phyloP scores from a whole-genome alignment of 2,888 invertebrate genomes.

The Bellardia bayeri region DNA sequence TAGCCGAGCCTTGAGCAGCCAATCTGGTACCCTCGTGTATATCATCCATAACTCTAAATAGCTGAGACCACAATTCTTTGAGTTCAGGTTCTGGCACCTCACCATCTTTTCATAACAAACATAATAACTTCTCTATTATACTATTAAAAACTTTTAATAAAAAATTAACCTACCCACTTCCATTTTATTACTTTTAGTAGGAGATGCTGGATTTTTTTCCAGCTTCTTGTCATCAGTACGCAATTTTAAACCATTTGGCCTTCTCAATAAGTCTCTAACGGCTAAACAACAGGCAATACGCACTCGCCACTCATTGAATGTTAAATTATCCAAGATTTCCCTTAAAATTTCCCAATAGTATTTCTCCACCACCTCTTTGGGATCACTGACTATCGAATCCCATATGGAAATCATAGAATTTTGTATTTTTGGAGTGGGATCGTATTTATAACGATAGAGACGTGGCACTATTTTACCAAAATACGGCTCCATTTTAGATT shows the following conservation, averaged over 20 bases:
- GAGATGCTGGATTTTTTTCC: constrained; percentile 30
- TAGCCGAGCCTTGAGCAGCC: constrained; percentile 90
- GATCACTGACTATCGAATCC: constrained; percentile 94
- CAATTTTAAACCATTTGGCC: constrained; percentile 83
- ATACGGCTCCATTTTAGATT: constrained; percentile 92
- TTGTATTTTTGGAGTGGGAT: constrained; percentile 96
- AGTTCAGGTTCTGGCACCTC: constrained; percentile 83
- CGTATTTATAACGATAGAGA: constrained; percentile 92
- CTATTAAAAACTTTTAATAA: neutral
- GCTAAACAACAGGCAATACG: constrained; percentile 96
- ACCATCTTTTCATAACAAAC: constrained; percentile 70
- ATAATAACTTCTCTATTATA: neutral
- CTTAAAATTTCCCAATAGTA: constrained; percentile 86
- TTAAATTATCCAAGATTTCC: constrained; percentile 92
- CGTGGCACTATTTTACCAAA: constrained; percentile 94
- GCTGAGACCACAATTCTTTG: constrained; percentile 88
- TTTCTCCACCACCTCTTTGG: constrained; percentile 89
- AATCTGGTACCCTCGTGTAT: constrained; percentile 94
- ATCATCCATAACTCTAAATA: constrained; percentile 97
- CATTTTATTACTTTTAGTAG: constrained; percentile 73
- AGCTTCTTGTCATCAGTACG: constrained; percentile 79
- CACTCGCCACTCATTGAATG: constrained; percentile 94
- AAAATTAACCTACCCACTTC: constrained; percentile 76
- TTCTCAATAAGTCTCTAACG: constrained; percentile 92
- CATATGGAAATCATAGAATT: constrained; percentile 97